Evolutionary conservation across 2,888 invertebrate species (phyloP).

Genomic region (Julus scanicus): DNA sequence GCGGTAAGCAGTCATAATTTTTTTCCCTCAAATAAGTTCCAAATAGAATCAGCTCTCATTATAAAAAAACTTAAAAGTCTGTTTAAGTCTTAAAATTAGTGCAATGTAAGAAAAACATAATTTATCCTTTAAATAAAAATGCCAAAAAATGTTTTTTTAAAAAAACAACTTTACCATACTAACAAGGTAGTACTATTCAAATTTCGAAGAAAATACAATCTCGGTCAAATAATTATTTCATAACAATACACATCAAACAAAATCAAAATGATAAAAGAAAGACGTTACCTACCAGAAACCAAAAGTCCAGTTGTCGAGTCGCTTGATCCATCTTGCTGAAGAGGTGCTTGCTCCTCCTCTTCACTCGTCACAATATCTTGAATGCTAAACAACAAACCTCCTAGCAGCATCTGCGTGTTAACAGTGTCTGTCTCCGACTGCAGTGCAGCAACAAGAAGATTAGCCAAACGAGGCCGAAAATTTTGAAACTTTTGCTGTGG

Average conservation of each 20-base stretch:
- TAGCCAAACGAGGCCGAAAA: conserved; percentile 80
- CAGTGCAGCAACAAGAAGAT: conserved; percentile 83
- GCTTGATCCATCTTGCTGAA: conserved; percentile 62
- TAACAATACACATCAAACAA: background rate
- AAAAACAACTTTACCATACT: too few species aligned
- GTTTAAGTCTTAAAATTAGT: too few species aligned
- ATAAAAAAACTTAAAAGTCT: too few species aligned
- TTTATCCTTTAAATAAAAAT: too few species aligned
- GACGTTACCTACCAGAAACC: conserved; percentile 73
- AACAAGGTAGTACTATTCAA: too few species aligned
- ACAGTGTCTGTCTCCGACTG: conserved; percentile 85
- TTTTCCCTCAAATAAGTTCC: too few species aligned
- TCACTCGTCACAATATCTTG: conserved; percentile 83
- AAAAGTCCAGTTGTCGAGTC: conserved; percentile 70
- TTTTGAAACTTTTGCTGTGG: conserved; percentile 61
- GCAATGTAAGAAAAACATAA: too few species aligned
- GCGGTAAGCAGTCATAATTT: too few species aligned
- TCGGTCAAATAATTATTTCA: too few species aligned
- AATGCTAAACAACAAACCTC: conserved; percentile 80
- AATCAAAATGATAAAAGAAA: background rate
- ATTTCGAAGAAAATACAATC: too few species aligned
- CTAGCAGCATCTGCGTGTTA: conserved; percentile 87
- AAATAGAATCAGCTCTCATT: too few species aligned
- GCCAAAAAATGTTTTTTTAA: too few species aligned
- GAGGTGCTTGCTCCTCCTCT: conserved; percentile 74